A percentile compares a stretch with the other conserved stretches of the same genome.
These are phyloP conservation scores for Rhombomys opimus DNA, from an alignment of 2,113 vertebrate genomes.

Conservation along the genomic window DNA sequence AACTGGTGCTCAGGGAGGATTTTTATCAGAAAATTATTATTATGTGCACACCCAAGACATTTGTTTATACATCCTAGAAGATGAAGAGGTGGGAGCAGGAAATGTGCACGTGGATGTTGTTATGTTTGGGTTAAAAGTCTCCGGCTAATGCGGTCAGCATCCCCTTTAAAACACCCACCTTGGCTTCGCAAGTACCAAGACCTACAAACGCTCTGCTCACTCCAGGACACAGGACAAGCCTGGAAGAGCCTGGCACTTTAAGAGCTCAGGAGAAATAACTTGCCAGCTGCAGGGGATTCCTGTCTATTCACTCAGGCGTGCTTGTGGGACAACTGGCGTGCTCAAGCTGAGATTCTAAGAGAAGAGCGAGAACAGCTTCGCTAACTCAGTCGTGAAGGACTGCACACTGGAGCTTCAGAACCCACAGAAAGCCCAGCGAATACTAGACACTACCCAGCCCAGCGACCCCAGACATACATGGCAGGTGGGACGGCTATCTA, in stretches of 20 bases:
- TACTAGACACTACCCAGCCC: background rate
- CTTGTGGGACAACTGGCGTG: background rate
- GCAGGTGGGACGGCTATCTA: background rate
- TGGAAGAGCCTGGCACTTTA: background rate
- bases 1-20: background rate
- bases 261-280: background rate
- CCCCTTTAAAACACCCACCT: background rate
- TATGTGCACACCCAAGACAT: background rate
- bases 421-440: background rate
- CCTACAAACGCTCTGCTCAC: background rate
- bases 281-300: background rate
- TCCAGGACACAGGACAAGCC: background rate
- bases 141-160: background rate
- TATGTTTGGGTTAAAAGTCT: background rate
- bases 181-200: background rate
- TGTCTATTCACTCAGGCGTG: background rate
- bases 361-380: background rate
- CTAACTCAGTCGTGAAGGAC: background rate
- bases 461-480: background rate
- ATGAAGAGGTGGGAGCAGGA: background rate
- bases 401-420: background rate
- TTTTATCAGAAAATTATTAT: constrained; percentile 14
- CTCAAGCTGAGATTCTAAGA: background rate
- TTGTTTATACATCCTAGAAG: background rate
- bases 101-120: no score